Evolutionary conservation across 2,888 invertebrate genomes (phyloP).

Genomic region (Amphipoea lucens): DNA sequence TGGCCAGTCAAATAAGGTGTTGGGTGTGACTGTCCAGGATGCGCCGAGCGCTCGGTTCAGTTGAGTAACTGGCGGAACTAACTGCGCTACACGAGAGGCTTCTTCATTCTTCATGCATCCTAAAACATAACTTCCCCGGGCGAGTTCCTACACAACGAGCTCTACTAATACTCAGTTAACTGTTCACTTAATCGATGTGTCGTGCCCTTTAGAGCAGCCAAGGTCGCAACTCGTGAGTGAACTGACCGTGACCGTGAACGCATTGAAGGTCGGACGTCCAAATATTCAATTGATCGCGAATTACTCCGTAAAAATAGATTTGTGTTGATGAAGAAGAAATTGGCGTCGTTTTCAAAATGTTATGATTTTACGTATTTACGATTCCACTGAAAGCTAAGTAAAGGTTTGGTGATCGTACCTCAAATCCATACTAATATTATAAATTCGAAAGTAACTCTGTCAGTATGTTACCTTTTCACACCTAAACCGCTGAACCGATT

Average conservation of each 20-base stretch:
- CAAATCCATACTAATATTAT: too few species aligned
- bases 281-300: constrained; percentile 27
- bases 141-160: too few species aligned
- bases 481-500: too few species aligned
- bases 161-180: neutral
- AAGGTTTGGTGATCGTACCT: neutral
- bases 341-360: neutral
- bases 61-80: too few species aligned
- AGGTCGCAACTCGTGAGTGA: constrained; percentile 6
- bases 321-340: neutral
- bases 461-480: too few species aligned
- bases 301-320: neutral
- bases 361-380: neutral
- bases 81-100: too few species aligned
- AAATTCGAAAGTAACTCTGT: too few species aligned
- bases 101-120: too few species aligned
- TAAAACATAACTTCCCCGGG: too few species aligned
- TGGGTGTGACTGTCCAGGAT: too few species aligned
- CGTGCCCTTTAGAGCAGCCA: constrained; percentile 16
- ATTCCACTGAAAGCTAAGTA: neutral
- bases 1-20: too few species aligned
- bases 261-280: constrained; percentile 12
- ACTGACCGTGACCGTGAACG: constrained; percentile 34
- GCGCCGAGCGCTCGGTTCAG: too few species aligned
- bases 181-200: constrained; percentile 21